A percentile compares a stretch with the other conserved stretches of the same genome.
phyloP scores from a whole-genome alignment of 2,888 invertebrate genomes.

The Steromphala cineraria region DNA sequence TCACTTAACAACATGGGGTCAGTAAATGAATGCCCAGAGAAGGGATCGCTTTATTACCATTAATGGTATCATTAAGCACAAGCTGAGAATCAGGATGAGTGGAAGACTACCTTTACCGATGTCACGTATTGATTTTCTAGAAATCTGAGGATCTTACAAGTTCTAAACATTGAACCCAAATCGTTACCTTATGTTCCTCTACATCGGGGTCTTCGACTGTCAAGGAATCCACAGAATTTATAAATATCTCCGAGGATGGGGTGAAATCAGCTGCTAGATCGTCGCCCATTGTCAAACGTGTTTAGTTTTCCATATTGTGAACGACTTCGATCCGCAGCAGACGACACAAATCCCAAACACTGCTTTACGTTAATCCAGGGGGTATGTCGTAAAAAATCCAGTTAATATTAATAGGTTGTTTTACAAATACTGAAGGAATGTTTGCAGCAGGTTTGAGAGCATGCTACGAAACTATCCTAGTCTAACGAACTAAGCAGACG shows the following conservation, averaged over 20 bases:
- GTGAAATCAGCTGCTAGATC: not conserved
- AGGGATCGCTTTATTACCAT: too few relatives aligned
- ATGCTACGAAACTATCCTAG: not conserved
- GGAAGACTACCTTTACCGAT: too few relatives aligned
- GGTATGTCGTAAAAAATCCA: not conserved
- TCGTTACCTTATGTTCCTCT: not conserved
- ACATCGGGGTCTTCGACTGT: not conserved
- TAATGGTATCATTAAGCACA: too few relatives aligned
- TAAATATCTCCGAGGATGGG: not conserved
- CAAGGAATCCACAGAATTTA: not conserved
- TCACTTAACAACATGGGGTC: too few relatives aligned
- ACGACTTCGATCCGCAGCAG: not conserved
- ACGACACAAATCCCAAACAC: not conserved
- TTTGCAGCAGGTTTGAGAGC: not conserved
- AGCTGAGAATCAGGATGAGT: too few relatives aligned
- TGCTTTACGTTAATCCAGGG: too few relatives aligned
- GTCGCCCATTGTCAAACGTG: not conserved
- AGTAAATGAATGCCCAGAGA: too few relatives aligned
- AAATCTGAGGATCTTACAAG: too few relatives aligned
- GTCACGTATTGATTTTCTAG: too few relatives aligned
- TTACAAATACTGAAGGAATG: not conserved
- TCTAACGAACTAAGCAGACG: constrained; percentile 7
- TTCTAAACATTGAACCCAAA: not conserved
- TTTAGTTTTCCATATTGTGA: not conserved
- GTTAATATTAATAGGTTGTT: not conserved